Percentiles rank a stretch among this genome's conserved stretches.
phyloP scores from a whole-genome alignment of 2,113 vertebrate genomes.

The Micronisus gabar region DNA sequence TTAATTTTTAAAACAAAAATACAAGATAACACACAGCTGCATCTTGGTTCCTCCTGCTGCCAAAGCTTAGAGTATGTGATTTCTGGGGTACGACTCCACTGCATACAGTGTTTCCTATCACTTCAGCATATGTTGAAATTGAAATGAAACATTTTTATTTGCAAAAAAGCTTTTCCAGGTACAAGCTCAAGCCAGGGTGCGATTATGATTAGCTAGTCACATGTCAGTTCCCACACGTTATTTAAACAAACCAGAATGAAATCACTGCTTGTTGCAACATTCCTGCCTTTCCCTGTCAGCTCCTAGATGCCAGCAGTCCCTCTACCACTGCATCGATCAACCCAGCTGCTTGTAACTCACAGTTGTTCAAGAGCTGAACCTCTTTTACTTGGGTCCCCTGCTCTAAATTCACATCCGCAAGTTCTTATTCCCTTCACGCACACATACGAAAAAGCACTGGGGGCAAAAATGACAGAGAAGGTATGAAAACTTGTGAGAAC shows the following conservation, averaged over 20 bases:
- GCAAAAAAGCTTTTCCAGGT: not conserved
- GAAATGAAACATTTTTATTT: not conserved
- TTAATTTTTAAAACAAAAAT: slow-evolving; percentile 30
- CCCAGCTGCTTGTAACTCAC: not conserved
- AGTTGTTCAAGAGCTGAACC: not conserved
- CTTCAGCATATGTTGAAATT: not conserved
- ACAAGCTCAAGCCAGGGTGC: not conserved
- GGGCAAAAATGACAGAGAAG: not conserved
- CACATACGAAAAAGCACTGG: not conserved
- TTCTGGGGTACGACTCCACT: not conserved
- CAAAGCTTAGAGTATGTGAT: not conserved
- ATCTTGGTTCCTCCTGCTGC: not conserved
- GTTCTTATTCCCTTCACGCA: not conserved
- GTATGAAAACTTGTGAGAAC: not conserved
- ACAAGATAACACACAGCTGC: not conserved
- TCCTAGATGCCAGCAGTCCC: not conserved
- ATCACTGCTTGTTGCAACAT: not conserved
- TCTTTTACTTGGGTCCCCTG: not conserved
- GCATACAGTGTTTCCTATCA: not conserved
- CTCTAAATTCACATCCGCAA: not conserved
- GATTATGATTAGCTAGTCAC: not conserved
- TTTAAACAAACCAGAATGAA: not conserved
- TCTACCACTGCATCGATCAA: not conserved
- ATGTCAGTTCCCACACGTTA: not conserved
- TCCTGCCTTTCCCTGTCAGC: not conserved